A percentile compares a stretch with the other conserved stretches of the same genome.
Conservation (phyloP, 2,113 vertebrate species). For the Brachionichthys hirsutus region DNA sequence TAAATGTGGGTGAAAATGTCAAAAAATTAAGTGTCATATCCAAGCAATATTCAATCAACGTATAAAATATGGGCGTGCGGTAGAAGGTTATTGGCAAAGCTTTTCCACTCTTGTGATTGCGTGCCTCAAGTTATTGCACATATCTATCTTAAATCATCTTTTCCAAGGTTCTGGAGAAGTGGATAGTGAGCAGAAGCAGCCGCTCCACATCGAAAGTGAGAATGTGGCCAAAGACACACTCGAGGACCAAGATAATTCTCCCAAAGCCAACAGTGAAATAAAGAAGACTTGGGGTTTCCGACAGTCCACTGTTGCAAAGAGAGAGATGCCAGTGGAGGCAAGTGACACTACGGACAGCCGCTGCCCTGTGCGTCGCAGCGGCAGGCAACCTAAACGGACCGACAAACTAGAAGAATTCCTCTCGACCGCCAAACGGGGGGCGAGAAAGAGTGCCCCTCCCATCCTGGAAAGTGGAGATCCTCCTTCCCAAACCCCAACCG, state of each 20-base stretch:
- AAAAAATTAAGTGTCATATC: slow-evolving; percentile 2
- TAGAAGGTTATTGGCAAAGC: no score
- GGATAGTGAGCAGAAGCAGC: slow-evolving; percentile 64
- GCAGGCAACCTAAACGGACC: slow-evolving; percentile 90
- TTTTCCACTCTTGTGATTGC: not conserved
- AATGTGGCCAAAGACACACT: slow-evolving; percentile 64
- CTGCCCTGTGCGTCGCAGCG: slow-evolving; percentile 86
- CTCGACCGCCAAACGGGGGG: slow-evolving; percentile 83
- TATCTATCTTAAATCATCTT: slow-evolving; percentile 21
- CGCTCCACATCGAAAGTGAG: slow-evolving; percentile 65
- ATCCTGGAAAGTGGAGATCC: slow-evolving; percentile 86
- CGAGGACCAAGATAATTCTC: slow-evolving; percentile 71
- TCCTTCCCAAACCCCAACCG: slow-evolving; percentile 85
- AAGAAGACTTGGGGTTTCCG: slow-evolving; percentile 93
- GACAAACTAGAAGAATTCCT: slow-evolving; percentile 95
- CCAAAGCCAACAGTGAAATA: slow-evolving; percentile 83
- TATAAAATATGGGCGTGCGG: no score
- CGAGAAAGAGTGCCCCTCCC: slow-evolving; percentile 73
- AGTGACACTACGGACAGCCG: slow-evolving; percentile 77
- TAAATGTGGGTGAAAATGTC: slow-evolving; percentile 2
- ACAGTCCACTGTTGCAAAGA: slow-evolving; percentile 88
- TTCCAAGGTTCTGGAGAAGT: slow-evolving; percentile 70
- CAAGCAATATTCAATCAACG: not conserved
- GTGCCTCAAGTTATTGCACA: slow-evolving; percentile 1
- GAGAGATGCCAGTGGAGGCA: slow-evolving; percentile 83